Percentiles rank a stretch among this genome's conserved stretches.
These are phyloP conservation scores for Tenualosa thibaudeaui DNA, from an alignment of 2,797 vertebrate species.

Conservation along the genomic window DNA sequence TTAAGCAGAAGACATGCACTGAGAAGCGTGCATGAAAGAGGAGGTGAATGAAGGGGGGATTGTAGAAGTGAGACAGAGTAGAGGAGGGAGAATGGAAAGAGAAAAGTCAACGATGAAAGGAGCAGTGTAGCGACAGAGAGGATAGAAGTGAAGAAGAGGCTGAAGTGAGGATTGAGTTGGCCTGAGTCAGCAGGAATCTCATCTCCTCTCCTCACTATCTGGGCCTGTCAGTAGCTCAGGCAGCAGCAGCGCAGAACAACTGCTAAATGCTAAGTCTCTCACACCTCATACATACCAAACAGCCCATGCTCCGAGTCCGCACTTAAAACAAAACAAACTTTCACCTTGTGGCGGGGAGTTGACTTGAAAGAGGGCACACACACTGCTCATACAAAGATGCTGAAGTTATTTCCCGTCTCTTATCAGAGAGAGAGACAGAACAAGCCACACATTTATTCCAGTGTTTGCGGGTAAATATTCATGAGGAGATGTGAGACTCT, in stretches of 20 bases:
- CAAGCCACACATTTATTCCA: slow-evolving; percentile 15
- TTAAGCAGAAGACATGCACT: neutral
- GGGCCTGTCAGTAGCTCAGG: neutral
- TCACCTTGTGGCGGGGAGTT: neutral
- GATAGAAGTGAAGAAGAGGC: neutral
- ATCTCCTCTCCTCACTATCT: neutral
- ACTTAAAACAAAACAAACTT: neutral
- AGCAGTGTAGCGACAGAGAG: neutral
- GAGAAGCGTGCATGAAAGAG: neutral
- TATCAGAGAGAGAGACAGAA: neutral
- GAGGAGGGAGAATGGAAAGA: neutral
- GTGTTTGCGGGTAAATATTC: slow-evolving; percentile 23
- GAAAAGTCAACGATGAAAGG: neutral
- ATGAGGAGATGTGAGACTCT: slow-evolving; percentile 6
- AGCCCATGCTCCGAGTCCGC: neutral
- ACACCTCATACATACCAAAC: slow-evolving; percentile 15
- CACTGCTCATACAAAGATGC: neutral
- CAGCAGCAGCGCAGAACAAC: neutral
- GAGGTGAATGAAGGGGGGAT: neutral
- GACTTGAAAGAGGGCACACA: slow-evolving; percentile 9
- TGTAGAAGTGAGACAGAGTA: neutral
- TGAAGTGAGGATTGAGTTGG: neutral
- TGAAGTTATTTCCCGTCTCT: neutral
- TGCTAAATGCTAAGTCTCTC: neutral
- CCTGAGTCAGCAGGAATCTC: neutral